Conservation (phyloP, 1,140 invertebrate species). For the Sipha flava region DNA sequence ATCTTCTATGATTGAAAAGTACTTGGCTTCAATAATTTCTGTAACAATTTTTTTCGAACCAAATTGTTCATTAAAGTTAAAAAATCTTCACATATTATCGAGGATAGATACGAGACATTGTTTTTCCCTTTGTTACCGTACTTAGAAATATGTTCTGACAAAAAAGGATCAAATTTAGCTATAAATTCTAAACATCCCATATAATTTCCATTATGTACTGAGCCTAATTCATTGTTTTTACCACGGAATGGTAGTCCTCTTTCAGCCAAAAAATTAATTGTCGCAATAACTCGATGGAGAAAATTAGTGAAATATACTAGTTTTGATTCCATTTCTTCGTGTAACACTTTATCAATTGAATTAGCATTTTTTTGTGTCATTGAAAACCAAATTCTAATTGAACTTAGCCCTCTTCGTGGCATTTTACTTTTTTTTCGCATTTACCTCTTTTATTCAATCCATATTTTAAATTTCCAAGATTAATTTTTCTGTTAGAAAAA, state of each 20-base stretch:
- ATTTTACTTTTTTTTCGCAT: not conserved
- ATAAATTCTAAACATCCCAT: too few species aligned
- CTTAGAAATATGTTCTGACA: slow-evolving; percentile 39
- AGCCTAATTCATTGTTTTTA: slow-evolving; percentile 18
- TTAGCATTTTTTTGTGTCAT: not conserved
- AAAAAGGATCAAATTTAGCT: too few species aligned
- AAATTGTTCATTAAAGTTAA: slow-evolving; percentile 41
- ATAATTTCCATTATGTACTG: not conserved
- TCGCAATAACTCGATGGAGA: not conserved
- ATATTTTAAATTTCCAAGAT: not conserved
- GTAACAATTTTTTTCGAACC: not conserved
- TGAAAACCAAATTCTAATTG: not conserved
- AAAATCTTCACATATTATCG: slow-evolving; percentile 41
- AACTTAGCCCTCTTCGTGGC: not conserved
- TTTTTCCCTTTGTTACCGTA: slow-evolving; percentile 41
- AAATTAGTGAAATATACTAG: not conserved
- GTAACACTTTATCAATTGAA: not conserved
- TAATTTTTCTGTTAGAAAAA: not conserved
- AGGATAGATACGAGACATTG: slow-evolving; percentile 40
- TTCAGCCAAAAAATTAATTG: not conserved
- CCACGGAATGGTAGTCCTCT: not conserved
- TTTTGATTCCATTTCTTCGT: not conserved
- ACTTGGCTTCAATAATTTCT: not conserved
- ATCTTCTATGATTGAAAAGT: not conserved
- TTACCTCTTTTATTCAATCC: not conserved